Evolutionary conservation across 2,113 vertebrate genomes (phyloP).

Genomic region (Thomomys bottae): DNA sequence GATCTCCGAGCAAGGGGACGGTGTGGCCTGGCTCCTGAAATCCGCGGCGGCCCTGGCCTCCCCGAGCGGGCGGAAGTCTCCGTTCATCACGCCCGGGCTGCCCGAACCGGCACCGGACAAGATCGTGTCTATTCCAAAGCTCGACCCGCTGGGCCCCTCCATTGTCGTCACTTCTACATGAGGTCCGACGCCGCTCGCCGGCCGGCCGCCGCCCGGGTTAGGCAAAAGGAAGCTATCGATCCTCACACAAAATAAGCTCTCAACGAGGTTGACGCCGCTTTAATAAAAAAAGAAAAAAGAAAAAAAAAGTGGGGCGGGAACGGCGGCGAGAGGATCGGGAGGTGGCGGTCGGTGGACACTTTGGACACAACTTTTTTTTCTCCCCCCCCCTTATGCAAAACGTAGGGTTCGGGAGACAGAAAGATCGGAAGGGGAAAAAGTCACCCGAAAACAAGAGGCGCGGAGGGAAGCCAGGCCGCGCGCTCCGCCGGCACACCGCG

Average conservation of each 20-base stretch:
- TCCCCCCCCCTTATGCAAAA: slow-evolving; percentile 30
- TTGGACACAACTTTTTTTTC: slow-evolving; percentile 63
- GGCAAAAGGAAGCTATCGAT: slow-evolving; percentile 56
- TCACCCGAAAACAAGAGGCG: not conserved
- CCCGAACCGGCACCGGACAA: slow-evolving; percentile 91
- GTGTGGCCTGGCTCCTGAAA: slow-evolving; percentile 94
- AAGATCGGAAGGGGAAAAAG: not conserved
- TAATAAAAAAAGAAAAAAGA: not conserved
- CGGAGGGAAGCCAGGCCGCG: not conserved
- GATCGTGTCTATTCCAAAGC: slow-evolving; percentile 99
- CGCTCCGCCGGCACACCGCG: not conserved
- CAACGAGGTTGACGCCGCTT: slow-evolving; percentile 20
- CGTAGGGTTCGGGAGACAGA: not conserved
- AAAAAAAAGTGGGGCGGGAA: not conserved
- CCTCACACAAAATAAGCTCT: slow-evolving; percentile 66
- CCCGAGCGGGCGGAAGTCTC: slow-evolving; percentile 92
- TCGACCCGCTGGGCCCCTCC: slow-evolving; percentile 97
- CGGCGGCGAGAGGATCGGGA: not conserved
- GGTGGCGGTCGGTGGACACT: slow-evolving; percentile 56
- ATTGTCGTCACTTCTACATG: slow-evolving; percentile 89
- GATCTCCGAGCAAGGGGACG: slow-evolving; percentile 96
- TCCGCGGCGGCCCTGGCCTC: slow-evolving; percentile 93
- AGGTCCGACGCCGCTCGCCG: slow-evolving; percentile 89
- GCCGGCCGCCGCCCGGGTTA: slow-evolving; percentile 55
- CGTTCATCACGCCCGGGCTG: slow-evolving; percentile 94